A percentile compares a stretch with the other conserved stretches of the same genome.
These are phyloP conservation scores for Microtus pennsylvanicus DNA, from an alignment of 2,113 vertebrate genomes.

Conservation along the genomic window DNA sequence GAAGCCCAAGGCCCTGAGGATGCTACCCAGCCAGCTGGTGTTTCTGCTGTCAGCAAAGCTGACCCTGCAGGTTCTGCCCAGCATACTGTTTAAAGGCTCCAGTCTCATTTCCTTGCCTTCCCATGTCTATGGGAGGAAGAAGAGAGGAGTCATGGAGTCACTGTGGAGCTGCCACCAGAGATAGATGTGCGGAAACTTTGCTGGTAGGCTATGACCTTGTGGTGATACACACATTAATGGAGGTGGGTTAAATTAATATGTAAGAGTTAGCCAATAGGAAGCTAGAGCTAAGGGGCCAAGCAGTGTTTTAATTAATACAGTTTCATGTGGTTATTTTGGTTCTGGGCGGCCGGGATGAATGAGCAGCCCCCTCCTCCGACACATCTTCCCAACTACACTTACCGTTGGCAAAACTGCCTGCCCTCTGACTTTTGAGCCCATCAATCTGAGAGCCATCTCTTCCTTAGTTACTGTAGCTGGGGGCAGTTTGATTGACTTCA, in stretches of 20 bases:
- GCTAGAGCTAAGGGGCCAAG: too few relatives aligned
- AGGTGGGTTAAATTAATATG: too few relatives aligned
- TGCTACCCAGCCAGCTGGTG: background rate
- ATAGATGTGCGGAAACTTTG: too few relatives aligned
- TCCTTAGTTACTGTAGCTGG: background rate
- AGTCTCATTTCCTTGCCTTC: background rate
- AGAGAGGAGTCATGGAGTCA: too few relatives aligned
- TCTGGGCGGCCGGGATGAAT: too few relatives aligned
- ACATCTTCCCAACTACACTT: background rate
- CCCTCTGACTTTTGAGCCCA: background rate
- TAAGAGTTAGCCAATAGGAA: too few relatives aligned
- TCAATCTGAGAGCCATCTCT: background rate
- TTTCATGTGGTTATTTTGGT: too few relatives aligned
- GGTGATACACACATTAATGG: too few relatives aligned
- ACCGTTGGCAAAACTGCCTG: background rate
- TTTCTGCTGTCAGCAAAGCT: background rate
- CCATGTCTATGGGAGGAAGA: too few relatives aligned
- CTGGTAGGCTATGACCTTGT: too few relatives aligned
- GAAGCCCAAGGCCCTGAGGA: background rate
- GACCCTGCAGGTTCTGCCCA: background rate
- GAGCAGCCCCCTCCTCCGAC: too few relatives aligned
- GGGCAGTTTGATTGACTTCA: background rate
- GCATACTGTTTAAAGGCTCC: background rate
- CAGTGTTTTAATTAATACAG: too few relatives aligned
- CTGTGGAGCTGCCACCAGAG: rapidly evolving